Evolutionary conservation across 2,113 vertebrate genomes (phyloP).

Genomic region (Campylomormyrus numenius): DNA sequence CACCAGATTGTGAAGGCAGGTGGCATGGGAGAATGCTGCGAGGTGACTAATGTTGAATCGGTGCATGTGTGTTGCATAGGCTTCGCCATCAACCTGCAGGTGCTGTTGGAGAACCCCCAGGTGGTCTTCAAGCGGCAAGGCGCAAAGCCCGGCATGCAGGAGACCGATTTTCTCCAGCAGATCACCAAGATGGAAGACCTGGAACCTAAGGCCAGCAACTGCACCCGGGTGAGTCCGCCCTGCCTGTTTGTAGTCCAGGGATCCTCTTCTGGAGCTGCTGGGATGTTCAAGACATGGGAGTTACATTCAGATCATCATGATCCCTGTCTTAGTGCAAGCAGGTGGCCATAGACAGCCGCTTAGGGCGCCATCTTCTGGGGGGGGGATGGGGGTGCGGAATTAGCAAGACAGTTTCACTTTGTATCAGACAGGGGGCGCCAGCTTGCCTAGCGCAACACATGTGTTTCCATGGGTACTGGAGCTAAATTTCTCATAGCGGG

Average conservation of each 20-base stretch:
- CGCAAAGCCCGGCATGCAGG: constrained; percentile 76
- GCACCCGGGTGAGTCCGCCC: constrained; percentile 64
- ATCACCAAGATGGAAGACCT: constrained; percentile 73
- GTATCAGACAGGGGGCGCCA: not conserved
- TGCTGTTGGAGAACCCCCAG: constrained; percentile 70
- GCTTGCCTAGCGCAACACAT: not conserved
- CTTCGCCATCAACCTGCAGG: constrained; percentile 78
- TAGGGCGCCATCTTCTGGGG: not conserved
- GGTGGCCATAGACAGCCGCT: not conserved
- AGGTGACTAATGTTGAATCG: not conserved
- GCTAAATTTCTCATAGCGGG: not conserved
- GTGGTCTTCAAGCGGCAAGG: constrained; percentile 73
- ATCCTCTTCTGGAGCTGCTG: not conserved
- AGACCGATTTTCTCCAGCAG: constrained; percentile 76
- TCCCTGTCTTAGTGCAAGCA: not conserved
- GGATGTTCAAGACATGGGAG: not conserved
- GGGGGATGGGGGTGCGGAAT: not conserved
- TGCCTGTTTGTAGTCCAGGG: not conserved
- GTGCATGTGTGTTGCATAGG: constrained; percentile 64
- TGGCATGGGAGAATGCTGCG: too few species aligned
- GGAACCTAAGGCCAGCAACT: constrained; percentile 75
- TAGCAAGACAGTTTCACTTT: not conserved
- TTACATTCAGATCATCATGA: not conserved
- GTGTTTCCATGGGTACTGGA: not conserved
- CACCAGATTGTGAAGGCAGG: not conserved